Evolutionary conservation across 30 jellyfish, hydroid and myxozoan species (phyloP).

Genomic region (Pseudorhiza aurosa): DNA sequence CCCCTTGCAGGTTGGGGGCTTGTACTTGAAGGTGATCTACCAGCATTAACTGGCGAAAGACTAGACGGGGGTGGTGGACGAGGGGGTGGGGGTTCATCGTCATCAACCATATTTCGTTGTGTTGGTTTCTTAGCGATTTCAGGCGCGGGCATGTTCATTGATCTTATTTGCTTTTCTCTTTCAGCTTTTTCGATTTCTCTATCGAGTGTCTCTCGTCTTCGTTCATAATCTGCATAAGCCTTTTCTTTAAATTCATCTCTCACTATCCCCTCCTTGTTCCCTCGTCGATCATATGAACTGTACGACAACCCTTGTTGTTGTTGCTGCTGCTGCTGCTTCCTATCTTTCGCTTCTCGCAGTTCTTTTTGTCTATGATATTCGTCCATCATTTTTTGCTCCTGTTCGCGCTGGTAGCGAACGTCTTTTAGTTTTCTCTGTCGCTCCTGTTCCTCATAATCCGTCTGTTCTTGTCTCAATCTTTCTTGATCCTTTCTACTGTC

Average conservation of each 20-base stretch:
- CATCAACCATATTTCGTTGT: constrained; percentile 1
- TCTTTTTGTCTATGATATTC: constrained; percentile 74
- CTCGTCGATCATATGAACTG: neutral
- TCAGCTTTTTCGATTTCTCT: constrained; percentile 58
- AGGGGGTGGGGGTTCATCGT: constrained; percentile 96
- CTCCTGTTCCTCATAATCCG: constrained; percentile 68
- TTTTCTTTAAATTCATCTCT: constrained; percentile 71
- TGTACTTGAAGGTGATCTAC: constrained; percentile 47
- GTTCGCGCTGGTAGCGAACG: constrained; percentile 61
- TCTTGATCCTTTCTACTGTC: constrained; percentile 79
- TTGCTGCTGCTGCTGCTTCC: neutral
- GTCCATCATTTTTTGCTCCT: constrained; percentile 75
- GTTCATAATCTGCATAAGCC: constrained; percentile 73
- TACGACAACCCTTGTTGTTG: neutral
- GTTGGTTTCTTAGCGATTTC: constrained; percentile 55
- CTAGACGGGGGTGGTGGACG: constrained; percentile 92
- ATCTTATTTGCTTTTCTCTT: constrained; percentile 33
- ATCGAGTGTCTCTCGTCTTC: constrained; percentile 84
- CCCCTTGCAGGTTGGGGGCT: constrained; percentile 53
- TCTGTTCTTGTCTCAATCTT: constrained; percentile 65
- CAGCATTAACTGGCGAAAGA: constrained; percentile 37
- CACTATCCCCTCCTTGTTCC: constrained; percentile 34
- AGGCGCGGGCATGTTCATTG: constrained; percentile 40
- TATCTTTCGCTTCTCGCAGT: constrained; percentile 19
- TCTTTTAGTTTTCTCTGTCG: constrained; percentile 66